Evolutionary conservation across 2,113 vertebrate genomes (phyloP), one percentile per base, ranked within the genome.

Genomic region (Thamnophis sirtalis): DNA sequence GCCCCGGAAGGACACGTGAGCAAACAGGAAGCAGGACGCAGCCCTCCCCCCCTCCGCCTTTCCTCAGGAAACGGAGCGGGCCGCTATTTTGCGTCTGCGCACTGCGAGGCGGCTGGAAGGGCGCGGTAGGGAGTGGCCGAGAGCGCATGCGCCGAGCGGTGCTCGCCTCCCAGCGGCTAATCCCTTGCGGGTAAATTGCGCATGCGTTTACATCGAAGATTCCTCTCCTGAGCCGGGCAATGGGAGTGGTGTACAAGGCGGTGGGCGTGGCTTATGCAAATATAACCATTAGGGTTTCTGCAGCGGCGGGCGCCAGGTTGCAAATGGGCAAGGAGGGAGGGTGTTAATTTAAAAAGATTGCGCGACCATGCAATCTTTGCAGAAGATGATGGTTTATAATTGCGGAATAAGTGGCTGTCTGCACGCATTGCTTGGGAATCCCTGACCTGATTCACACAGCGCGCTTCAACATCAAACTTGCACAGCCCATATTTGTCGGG

Each of bases 1-100:
- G 80, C 88, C 88, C 91, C 91, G 91, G 91, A 92, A 92, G 54
- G 6, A 53, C 33, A 86, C 54, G 21, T 38, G 80, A 21, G 6
- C n/a, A 28, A 86, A 86, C 88, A 26, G 91, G 91, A 89, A 89
- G 43, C 48, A 21, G 19, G 84, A 11, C 0, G 7, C 7, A 48
- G 4, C 55, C 22, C 84, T 6, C 28, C 80, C 84, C 11, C 28
- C 80, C 43, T 43, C 43, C 43, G 43, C 38, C 24, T 56, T n/a
- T 19, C 38, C n/a, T 80, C 68, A 22, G 73, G 15, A 43, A 54
- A 87, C 5, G 28, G 38, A 26, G 33, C 4, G 49, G 9, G 21
- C 90, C 90, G 84, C 55, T 86, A 86, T 2, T 60, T 21, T 33
- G 56, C 56, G 84, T 56, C 21, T 38, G 90, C 90, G 90, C 28